A percentile compares a stretch with the other conserved stretches of the same genome.
Conservation (phyloP, 1,140 invertebrate genomes). For the Cotesia typhae region DNA sequence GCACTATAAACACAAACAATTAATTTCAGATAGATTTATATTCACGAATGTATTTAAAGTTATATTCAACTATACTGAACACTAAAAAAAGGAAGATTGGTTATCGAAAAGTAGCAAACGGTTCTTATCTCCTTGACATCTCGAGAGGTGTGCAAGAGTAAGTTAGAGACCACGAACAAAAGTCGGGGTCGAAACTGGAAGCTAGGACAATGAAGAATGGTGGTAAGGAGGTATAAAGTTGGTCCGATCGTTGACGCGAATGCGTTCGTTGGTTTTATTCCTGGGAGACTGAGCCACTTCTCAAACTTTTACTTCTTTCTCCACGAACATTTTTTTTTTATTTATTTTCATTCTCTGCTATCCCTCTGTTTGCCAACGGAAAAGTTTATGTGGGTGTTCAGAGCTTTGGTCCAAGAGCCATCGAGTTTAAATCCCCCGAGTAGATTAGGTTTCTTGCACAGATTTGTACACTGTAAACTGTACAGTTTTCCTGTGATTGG, state of each 20-base stretch:
- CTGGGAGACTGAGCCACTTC: slow-evolving; percentile 12
- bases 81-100: not conserved
- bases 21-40: slow-evolving; percentile 18
- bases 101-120: slow-evolving; percentile 27
- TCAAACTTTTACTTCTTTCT: slow-evolving; percentile 29
- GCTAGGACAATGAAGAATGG: not conserved
- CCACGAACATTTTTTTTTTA: slow-evolving; percentile 18
- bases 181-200: not conserved
- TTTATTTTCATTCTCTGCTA: slow-evolving; percentile 7
- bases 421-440: slow-evolving; percentile 8
- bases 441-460: not conserved
- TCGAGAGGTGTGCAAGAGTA: not conserved
- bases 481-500: not conserved
- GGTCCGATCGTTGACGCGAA: slow-evolving; percentile 35
- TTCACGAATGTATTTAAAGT: slow-evolving; percentile 13
- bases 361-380: not conserved
- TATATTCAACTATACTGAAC: not conserved
- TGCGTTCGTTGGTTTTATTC: slow-evolving; percentile 16
- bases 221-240: slow-evolving; percentile 16
- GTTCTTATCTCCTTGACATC: slow-evolving; percentile 13
- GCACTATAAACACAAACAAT: not conserved
- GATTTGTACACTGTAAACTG: not conserved
- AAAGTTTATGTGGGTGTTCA: slow-evolving; percentile 11
- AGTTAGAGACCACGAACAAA: not conserved
- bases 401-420: not conserved